These are phyloP conservation scores for Chondrilla cf. caribensis DNA, from an alignment of 37 sponge, comb jelly and placozoan species.

Conservation along the genomic window DNA sequence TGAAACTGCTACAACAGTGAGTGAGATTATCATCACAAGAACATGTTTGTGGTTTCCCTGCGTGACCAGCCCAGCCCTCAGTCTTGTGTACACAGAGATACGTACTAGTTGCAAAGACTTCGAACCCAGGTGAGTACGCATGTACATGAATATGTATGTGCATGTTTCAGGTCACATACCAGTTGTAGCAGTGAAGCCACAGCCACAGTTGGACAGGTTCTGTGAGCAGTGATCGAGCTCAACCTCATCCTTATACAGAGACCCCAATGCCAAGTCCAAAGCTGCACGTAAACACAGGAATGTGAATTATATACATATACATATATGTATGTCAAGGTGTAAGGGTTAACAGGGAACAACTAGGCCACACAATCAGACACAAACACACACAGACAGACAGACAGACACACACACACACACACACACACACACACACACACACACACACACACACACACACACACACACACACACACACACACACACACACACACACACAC, in stretches of 20 bases:
- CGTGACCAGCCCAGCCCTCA: too few relatives aligned
- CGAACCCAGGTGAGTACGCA: too few relatives aligned
- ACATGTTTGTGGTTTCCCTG: too few relatives aligned
- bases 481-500: constrained; percentile 22
- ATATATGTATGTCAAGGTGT: too few relatives aligned
- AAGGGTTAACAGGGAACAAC: too few relatives aligned
- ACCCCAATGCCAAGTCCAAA: constrained; percentile 67
- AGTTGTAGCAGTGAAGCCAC: constrained; percentile 80
- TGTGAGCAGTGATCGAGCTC: constrained; percentile 15
- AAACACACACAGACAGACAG: background rate
- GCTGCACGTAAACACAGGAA: constrained; percentile 32
- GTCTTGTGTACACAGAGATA: too few relatives aligned
- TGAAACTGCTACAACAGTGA: too few relatives aligned
- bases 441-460: constrained; percentile 4
- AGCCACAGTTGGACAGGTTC: constrained; percentile 55
- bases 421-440: constrained; percentile 17
- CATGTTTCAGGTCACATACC: constrained; percentile 48
- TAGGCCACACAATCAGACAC: too few relatives aligned
- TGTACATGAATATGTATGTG: background rate
- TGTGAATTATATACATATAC: background rate
- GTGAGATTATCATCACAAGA: too few relatives aligned
- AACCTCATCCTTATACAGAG: constrained; percentile 68
- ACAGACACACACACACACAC: constrained; percentile 14
- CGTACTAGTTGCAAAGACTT: too few relatives aligned
- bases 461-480: constrained; percentile 19